Base-by-base conservation (phyloP, 2,113 vertebrate species). In the Oreocharis arfaki region DNA sequence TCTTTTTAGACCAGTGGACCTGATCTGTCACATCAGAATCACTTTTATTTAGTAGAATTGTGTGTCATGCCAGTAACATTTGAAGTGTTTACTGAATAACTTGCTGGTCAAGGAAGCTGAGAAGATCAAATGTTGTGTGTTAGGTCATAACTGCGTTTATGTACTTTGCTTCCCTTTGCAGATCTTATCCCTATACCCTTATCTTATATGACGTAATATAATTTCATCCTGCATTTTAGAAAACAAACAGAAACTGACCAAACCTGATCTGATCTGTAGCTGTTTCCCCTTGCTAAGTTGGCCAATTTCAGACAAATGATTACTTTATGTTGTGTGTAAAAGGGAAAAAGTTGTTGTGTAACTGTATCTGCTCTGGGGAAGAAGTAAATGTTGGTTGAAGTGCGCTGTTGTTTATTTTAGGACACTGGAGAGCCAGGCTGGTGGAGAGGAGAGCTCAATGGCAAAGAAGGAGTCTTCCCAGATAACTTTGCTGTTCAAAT, bases 401-500 rank as follows among this genome's bases (percentile, higher is more conserved):
- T 75, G 22, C 60, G 19, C 33, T 77, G 23, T 78, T 97, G n/a
- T 67, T 90, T 96, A 5, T 95, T 96, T 92, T 95, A 99, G 99
- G 99, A 99, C 73, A 99, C 98, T 57, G 99, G 99, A 67, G 99
- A 99, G 84, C 86, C 96, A 7, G 99, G 99, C 84, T 99, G 99
- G 99, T 99, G 99, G 99, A 98, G 97, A 96, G 99, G 99, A 59
- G 99, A 99, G 80, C 90, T 99, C 30, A 98, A 97, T 55, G 99
- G 99, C 49, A 99, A 95, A 98, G 98, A 99, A 95, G 99, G 99
- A 13, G 98, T 99, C 65, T 99, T 99, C 94, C 99, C 99, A 59
- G 99, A 99, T 93, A 99, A 99, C 94, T 99, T 99, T 96, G 99
- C 99, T 63, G 11, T 95, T 96, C 93, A 98, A 89, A 96, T 99